phyloP scores from a whole-genome alignment of 2,113 vertebrate species.

The Cyanoramphus novaezelandiae region DNA sequence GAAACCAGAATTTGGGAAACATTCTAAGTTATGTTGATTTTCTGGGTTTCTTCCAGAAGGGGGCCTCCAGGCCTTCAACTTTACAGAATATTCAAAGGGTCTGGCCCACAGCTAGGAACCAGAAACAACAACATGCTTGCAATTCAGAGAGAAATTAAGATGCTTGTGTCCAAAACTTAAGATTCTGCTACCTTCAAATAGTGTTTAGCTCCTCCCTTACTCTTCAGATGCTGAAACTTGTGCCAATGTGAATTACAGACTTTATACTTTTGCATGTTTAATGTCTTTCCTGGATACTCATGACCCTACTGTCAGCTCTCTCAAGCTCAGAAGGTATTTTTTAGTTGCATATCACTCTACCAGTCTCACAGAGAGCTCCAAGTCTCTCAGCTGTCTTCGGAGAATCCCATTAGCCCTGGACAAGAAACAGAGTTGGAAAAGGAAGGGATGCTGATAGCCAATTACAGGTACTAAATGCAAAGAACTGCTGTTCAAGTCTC shows the following conservation, averaged over 20 bases:
- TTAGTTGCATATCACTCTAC: not conserved
- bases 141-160: not conserved
- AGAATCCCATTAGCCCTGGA: not conserved
- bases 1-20: not conserved
- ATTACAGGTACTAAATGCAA: not conserved
- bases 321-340: not conserved
- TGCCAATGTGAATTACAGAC: not conserved
- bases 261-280: not conserved
- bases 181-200: not conserved
- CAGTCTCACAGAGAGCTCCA: not conserved
- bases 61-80: not conserved
- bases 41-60: not conserved
- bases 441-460: not conserved
- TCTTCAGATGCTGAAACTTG: not conserved
- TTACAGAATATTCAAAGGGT: not conserved
- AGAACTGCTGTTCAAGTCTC: not conserved
- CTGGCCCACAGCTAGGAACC: not conserved
- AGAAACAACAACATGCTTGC: not conserved
- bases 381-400: not conserved
- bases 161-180: not conserved
- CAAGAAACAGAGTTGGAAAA: not conserved
- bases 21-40: not conserved
- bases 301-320: not conserved
- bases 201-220: not conserved
- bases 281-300: not conserved